Conservation (phyloP, 2,113 vertebrate species). For the Phyllostomus discolor region DNA sequence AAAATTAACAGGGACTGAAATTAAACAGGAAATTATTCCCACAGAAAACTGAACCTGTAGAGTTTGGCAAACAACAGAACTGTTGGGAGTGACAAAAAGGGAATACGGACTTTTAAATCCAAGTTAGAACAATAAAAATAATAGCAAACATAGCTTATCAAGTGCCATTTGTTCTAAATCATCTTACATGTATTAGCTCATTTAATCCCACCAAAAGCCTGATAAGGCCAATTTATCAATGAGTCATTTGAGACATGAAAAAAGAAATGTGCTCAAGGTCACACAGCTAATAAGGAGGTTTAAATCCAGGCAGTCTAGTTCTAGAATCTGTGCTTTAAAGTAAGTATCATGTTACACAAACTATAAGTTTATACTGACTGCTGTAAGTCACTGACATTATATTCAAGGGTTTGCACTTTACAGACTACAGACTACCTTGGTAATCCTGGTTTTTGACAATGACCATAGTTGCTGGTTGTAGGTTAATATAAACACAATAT, state of each 20-base stretch:
- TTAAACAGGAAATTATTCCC: neutral
- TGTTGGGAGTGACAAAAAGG: neutral
- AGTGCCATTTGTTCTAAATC: neutral
- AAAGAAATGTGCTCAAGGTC: neutral
- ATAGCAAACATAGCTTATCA: neutral
- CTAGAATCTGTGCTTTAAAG: neutral
- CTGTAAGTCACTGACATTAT: neutral
- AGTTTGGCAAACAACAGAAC: neutral
- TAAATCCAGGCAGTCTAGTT: neutral
- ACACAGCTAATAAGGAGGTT: neutral
- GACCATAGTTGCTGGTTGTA: neutral
- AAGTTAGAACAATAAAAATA: slow-evolving; percentile 9
- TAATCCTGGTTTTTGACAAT: neutral
- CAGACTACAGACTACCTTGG: neutral
- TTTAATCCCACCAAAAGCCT: neutral
- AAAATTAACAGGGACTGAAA: neutral
- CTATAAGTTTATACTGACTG: neutral
- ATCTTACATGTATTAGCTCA: neutral
- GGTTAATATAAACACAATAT: slow-evolving; percentile 9
- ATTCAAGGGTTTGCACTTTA: neutral
- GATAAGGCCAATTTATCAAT: neutral
- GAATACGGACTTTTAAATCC: neutral
- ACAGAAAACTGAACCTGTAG: neutral
- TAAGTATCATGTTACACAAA: neutral
- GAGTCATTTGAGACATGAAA: neutral